Evolutionary conservation across 1,140 invertebrate species (phyloP).

Genomic region (Camponotus vicinus): DNA sequence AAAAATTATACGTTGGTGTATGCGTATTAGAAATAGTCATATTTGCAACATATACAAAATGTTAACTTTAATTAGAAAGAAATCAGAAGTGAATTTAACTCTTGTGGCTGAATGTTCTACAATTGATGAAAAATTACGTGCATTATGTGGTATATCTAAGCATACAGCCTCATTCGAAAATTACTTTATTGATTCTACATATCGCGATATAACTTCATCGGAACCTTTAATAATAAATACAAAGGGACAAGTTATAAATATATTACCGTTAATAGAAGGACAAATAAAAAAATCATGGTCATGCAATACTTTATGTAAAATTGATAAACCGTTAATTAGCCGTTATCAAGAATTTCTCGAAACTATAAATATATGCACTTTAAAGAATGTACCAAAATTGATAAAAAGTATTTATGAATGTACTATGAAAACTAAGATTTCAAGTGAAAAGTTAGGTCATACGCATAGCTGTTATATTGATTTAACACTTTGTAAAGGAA

Average conservation of each 20-base stretch:
- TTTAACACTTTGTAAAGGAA: neutral
- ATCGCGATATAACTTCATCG: neutral
- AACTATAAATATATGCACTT: constrained; percentile 3
- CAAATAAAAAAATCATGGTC: neutral
- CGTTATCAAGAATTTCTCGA: neutral
- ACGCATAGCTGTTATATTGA: neutral
- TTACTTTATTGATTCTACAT: neutral
- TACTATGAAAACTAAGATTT: neutral
- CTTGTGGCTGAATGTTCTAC: neutral
- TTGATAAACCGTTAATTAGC: neutral
- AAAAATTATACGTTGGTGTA: neutral
- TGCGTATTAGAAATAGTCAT: too few relatives aligned
- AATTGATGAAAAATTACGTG: neutral
- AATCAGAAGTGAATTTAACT: neutral
- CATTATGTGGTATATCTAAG: neutral
- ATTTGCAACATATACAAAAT: neutral
- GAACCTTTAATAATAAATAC: neutral
- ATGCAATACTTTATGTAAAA: neutral
- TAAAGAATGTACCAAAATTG: neutral
- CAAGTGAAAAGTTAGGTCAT: neutral
- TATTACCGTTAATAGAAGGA: neutral
- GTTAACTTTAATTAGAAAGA: neutral
- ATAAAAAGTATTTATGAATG: neutral
- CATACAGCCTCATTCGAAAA: neutral
- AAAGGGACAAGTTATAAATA: neutral